These are phyloP conservation scores for Pachypsylla venusta DNA, from an alignment of 1,140 invertebrate species.

Conservation along the genomic window DNA sequence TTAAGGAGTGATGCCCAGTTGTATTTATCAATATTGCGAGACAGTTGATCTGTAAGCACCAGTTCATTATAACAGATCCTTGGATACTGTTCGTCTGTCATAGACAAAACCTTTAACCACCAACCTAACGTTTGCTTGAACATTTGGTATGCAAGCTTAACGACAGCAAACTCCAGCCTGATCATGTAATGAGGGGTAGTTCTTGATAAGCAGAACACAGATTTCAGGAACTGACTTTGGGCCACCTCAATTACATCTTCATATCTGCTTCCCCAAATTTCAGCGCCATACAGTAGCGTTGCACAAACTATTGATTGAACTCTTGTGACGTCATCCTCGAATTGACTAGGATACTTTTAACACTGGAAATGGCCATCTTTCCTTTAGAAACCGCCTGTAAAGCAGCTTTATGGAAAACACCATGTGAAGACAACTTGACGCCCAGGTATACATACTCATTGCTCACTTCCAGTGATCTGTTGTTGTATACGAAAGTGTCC, in stretches of 20 bases:
- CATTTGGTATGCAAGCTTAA: not conserved
- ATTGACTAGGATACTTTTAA: not conserved
- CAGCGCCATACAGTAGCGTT: conserved; percentile 2
- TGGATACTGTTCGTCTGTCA: not conserved
- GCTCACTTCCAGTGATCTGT: not conserved
- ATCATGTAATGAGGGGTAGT: conserved; percentile 1
- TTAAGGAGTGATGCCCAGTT: not conserved
- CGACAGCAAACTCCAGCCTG: not conserved
- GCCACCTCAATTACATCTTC: not conserved
- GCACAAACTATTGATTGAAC: not conserved
- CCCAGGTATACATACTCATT: not conserved
- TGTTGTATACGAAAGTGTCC: not conserved
- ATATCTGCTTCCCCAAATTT: not conserved
- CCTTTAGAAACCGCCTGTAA: not conserved
- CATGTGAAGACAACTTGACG: not conserved
- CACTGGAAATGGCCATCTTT: not conserved
- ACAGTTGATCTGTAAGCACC: not conserved
- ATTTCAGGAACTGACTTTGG: not conserved
- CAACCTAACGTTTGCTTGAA: not conserved
- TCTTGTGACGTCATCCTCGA: not conserved
- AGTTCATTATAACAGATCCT: not conserved
- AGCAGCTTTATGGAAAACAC: not conserved
- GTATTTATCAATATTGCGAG: not conserved
- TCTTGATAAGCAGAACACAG: not conserved
- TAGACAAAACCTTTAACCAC: not conserved